These are phyloP conservation scores for Tetheella fluctuosa DNA, from an alignment of 2,888 invertebrate species.

Conservation along the genomic window DNA sequence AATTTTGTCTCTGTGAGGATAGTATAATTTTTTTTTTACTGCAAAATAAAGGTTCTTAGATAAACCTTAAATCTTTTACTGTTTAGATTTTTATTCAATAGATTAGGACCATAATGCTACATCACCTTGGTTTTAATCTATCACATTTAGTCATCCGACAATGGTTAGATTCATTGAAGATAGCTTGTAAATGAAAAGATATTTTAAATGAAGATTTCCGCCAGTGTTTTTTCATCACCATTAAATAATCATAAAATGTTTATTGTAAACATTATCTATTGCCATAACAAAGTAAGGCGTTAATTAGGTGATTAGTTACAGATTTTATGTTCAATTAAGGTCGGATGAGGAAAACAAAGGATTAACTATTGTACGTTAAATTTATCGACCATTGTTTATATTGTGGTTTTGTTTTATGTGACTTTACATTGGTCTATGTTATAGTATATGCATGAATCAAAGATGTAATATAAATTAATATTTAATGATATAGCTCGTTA, in stretches of 20 bases:
- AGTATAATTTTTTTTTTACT: neutral
- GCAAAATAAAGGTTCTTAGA: no score
- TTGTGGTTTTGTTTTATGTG: neutral
- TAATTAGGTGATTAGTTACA: slow-evolving; percentile 37
- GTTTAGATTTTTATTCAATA: no score
- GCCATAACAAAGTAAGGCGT: slow-evolving; percentile 20
- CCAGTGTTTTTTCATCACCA: neutral
- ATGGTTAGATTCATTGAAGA: no score
- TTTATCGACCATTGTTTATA: slow-evolving; percentile 39
- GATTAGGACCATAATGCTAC: no score
- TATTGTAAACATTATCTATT: slow-evolving; percentile 25
- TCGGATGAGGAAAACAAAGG: slow-evolving; percentile 38
- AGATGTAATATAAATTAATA: neutral
- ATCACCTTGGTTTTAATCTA: no score
- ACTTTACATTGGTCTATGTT: neutral
- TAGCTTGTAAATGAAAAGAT: no score
- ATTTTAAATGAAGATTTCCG: neutral
- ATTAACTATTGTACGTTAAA: slow-evolving; percentile 41
- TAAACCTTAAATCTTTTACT: no score
- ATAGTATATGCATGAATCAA: neutral
- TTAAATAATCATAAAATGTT: neutral
- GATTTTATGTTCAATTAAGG: slow-evolving; percentile 45
- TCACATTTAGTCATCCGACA: no score
- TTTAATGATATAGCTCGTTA: neutral
- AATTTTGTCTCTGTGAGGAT: slow-evolving; percentile 3